Conservation (phyloP, 2,888 invertebrate species). For the Drosophila aldrichi region DNA sequence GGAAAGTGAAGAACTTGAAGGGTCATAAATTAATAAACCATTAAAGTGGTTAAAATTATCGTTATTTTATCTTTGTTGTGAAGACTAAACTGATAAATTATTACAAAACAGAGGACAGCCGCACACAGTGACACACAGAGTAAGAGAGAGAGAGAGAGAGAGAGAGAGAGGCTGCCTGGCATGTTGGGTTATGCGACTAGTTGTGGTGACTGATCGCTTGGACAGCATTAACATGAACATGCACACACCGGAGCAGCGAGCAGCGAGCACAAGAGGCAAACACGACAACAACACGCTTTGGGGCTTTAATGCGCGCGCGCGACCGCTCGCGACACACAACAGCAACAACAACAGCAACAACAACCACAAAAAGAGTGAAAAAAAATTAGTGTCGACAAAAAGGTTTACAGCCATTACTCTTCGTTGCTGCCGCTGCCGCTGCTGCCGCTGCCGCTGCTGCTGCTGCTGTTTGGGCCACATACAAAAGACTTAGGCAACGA, state of each 20-base stretch:
- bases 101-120: constrained; percentile 84
- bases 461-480: constrained; percentile 52
- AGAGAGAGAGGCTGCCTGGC: neutral
- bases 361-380: constrained; percentile 37
- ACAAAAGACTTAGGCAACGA: constrained; percentile 80
- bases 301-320: constrained; percentile 78
- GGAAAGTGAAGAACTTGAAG: constrained; percentile 83
- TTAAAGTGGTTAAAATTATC: constrained; percentile 86
- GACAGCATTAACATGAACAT: constrained; percentile 80
- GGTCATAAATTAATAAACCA: constrained; percentile 86
- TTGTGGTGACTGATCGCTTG: constrained; percentile 77
- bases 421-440: constrained; percentile 59
- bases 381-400: constrained; percentile 85
- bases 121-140: constrained; percentile 26
- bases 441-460: constrained; percentile 38
- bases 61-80: constrained; percentile 84
- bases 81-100: constrained; percentile 85
- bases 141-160: too few species aligned
- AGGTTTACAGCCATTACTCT: constrained; percentile 84
- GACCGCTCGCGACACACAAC: constrained; percentile 63
- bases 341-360: constrained; percentile 21
- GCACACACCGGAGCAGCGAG: constrained; percentile 45
- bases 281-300: constrained; percentile 60
- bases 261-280: constrained; percentile 29
- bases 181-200: constrained; percentile 34